These are phyloP conservation scores for Coenonympha glycerion DNA, from an alignment of 2,888 invertebrate species.

Conservation along the genomic window DNA sequence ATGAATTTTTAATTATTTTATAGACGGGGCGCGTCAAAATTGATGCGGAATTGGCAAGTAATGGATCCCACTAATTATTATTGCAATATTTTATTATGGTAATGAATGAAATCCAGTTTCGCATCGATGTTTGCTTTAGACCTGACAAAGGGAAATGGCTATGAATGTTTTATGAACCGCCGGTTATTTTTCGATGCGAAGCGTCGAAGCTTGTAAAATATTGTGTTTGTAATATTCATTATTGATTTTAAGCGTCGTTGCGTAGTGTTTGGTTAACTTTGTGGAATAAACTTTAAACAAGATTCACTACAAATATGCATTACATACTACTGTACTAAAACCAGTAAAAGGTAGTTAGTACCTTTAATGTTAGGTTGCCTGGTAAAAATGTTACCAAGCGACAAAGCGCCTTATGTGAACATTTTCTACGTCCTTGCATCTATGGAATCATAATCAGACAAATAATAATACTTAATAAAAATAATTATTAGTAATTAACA, in stretches of 20 bases:
- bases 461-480: too few relatives aligned
- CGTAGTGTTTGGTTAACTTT: not conserved
- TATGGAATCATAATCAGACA: too few relatives aligned
- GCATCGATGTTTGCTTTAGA: conserved; percentile 44
- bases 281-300: not conserved
- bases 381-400: too few relatives aligned
- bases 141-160: conserved; percentile 47
- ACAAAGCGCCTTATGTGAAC: too few relatives aligned
- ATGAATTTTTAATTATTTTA: conserved; percentile 39
- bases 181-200: conserved; percentile 61
- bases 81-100: conserved; percentile 44
- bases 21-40: conserved; percentile 40
- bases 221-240: conserved; percentile 19
- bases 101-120: conserved; percentile 39
- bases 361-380: too few relatives aligned
- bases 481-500: too few relatives aligned
- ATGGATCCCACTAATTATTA: conserved; percentile 57
- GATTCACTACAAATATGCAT: not conserved
- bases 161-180: conserved; percentile 60
- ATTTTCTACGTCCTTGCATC: too few relatives aligned
- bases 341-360: too few relatives aligned
- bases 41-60: conserved; percentile 52
- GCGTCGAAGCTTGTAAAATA: conserved; percentile 45
- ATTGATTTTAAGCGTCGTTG: conserved; percentile 16
- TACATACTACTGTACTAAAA: too few relatives aligned